Base-by-base conservation (phyloP, 2,888 invertebrate species). In the Pterostichus madidus region DNA sequence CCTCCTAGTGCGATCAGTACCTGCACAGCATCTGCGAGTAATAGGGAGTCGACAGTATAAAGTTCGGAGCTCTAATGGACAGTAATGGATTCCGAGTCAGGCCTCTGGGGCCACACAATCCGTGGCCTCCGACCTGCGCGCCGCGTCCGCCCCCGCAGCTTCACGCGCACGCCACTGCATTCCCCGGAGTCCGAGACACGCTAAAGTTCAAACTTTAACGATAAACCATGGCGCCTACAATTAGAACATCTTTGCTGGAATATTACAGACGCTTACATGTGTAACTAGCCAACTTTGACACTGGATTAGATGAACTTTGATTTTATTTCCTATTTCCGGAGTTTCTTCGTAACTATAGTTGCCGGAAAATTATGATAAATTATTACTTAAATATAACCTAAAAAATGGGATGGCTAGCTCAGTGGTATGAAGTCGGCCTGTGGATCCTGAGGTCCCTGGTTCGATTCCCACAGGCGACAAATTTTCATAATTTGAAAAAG, bases 51-150 rank as follows among this genome's bases (percentile, higher is more conserved):
- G 56, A 13, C 56, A 56, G 56, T 17, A 56, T 56, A 56, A 56
- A 56, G 17, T 56, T 56, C 56, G 46, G 8, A 10, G 52, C 52
- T 49, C 68, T 80, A 80, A 80, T 80, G 80, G 80, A 80, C 80
- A 68, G 80, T 80, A 80, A 80, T 80, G 80, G 80, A 68, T 80
- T 80, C 80, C 32, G 46, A 80, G 80, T 68, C 68, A 68, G 68
- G 49, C 68, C 80, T 80, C 80, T 80, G 52, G 80, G 80, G 80
- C 68, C 68, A 64, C 13, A 80, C 78, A 78, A 78, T 78, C 80
- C 78, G 61, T 35, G 59, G 15, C 61, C 78, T 64, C 13, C 64
- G 64, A 35, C 64, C 39, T 64, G 64, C 3, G 39, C 15, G 7
- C 56, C 44, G 17, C 17, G 32, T 5, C 17, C 3, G 39, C 35